Base-by-base conservation (phyloP, 2,797 vertebrate species). In the Vultur gryphus region DNA sequence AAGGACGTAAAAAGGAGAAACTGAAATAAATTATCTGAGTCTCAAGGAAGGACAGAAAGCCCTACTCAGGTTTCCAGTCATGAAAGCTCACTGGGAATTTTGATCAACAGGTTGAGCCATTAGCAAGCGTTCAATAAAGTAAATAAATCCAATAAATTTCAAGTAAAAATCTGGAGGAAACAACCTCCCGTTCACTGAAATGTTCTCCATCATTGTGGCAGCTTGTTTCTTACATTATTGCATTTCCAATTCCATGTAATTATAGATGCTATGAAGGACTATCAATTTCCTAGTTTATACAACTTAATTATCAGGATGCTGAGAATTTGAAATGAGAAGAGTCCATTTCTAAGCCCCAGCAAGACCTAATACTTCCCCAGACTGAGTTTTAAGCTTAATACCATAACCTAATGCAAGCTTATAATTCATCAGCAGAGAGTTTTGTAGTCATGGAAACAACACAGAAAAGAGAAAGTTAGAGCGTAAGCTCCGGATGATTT, bases 161-260 rank as follows among this genome's bases (percentile, higher is more conserved):
- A 62, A 92, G 72, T 52, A 23, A 88, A 86, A 93, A 89, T 58
- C 52, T 48, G 71, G 52, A 75, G 31, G 49, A 33, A 78, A 93
- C 78, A 9, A 8, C 3, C 65, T 91, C 65, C 76, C 67, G 54
- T 67, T 79, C 66, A 61, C 46, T 14, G 54, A 35, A 73, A 81
- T 10, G 28, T n/a, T 94, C 92, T 93, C 82, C 69, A 84, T 93
- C 87, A 86, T 11, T 41, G 84, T 85, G 90, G 87, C 90, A 95
- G 64, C 57, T 93, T 91, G 57, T 79, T 94, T 82, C 72, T 91
- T 94, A 58, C 23, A 46, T 84, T 93, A 94, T 19, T 91, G 91
- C 90, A 76, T 94, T 96, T 86, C 89, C 94, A 92, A 52, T 84
- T 91, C 82, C 65, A 44, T 5, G 46, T 88, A 91, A 96, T 96